A percentile compares a stretch with the other conserved stretches of the same genome.
phyloP scores from a whole-genome alignment of 2,888 invertebrate genomes.

The Tigriopus californicus region DNA sequence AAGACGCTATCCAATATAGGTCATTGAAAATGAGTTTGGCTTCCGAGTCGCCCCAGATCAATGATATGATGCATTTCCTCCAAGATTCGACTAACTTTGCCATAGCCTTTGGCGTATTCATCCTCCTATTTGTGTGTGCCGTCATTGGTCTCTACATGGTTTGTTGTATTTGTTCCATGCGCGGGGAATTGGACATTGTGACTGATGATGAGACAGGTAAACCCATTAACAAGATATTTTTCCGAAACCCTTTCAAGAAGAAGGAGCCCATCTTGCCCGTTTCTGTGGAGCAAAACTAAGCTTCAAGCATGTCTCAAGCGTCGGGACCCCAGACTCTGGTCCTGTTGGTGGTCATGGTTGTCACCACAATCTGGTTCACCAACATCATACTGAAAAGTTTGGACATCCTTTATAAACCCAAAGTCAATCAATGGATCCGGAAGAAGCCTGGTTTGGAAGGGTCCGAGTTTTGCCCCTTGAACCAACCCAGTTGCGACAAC shows the following conservation, averaged over 20 bases:
- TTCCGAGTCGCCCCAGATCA: too few relatives aligned
- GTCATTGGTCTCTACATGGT: background rate
- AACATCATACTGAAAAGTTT: background rate
- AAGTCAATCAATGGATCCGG: background rate
- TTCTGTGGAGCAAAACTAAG: too few relatives aligned
- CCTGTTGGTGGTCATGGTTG: background rate
- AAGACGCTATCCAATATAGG: background rate
- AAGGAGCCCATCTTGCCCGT: too few relatives aligned
- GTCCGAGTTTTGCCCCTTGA: too few relatives aligned
- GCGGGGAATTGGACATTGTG: background rate
- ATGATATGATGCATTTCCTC: background rate
- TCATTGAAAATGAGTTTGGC: too few relatives aligned
- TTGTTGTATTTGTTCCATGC: background rate
- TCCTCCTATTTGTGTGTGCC: background rate
- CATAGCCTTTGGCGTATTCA: background rate
- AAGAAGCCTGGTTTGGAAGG: background rate
- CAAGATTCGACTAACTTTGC: background rate
- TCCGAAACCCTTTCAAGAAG: background rate
- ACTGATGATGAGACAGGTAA: background rate
- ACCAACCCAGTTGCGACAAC: too few relatives aligned
- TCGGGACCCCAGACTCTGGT: background rate
- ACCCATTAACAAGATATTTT: background rate
- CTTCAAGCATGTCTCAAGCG: background rate
- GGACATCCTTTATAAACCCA: constrained; percentile 9
- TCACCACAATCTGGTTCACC: background rate